Evolutionary conservation across 2,888 invertebrate genomes (phyloP).

Genomic region (Drosophila pseudotakahashii): DNA sequence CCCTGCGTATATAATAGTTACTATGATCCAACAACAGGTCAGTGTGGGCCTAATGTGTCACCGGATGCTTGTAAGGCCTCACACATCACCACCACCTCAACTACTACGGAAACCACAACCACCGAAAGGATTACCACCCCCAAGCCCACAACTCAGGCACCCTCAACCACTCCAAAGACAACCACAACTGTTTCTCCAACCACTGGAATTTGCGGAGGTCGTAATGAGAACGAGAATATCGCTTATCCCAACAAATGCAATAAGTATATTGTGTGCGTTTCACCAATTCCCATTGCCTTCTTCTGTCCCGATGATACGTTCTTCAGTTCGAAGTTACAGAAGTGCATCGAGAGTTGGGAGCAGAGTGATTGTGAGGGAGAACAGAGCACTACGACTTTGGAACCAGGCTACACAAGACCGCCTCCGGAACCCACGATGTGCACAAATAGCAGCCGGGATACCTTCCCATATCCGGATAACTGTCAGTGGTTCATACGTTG

Average conservation of each 20-base stretch:
- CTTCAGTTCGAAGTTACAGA: conserved; percentile 55
- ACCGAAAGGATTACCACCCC: conserved; percentile 29
- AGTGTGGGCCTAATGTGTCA: conserved; percentile 64
- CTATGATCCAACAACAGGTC: conserved; percentile 60
- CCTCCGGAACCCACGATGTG: conserved; percentile 57
- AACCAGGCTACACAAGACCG: conserved; percentile 48
- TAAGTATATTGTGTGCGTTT: conserved; percentile 75
- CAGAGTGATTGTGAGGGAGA: conserved; percentile 65
- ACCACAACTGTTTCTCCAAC: conserved; percentile 25
- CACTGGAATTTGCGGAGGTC: conserved; percentile 56
- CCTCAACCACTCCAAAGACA: conserved; percentile 15
- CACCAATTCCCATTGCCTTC: conserved; percentile 76
- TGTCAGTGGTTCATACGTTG: conserved; percentile 74
- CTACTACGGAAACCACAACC: conserved; percentile 45
- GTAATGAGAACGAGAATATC: conserved; percentile 59
- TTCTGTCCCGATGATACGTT: conserved; percentile 60
- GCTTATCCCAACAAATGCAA: conserved; percentile 69
- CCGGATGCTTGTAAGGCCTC: conserved; percentile 59
- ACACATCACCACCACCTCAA: conserved; percentile 27
- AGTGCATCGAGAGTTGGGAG: conserved; percentile 51
- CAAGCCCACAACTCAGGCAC: conserved; percentile 10
- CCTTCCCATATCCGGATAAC: conserved; percentile 66
- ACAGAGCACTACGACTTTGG: conserved; percentile 38
- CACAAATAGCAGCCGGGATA: conserved; percentile 61
- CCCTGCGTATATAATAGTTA: conserved; percentile 60